These are phyloP conservation scores for Ruditapes philippinarum DNA, from an alignment of 1,140 invertebrate species.

Conservation along the genomic window DNA sequence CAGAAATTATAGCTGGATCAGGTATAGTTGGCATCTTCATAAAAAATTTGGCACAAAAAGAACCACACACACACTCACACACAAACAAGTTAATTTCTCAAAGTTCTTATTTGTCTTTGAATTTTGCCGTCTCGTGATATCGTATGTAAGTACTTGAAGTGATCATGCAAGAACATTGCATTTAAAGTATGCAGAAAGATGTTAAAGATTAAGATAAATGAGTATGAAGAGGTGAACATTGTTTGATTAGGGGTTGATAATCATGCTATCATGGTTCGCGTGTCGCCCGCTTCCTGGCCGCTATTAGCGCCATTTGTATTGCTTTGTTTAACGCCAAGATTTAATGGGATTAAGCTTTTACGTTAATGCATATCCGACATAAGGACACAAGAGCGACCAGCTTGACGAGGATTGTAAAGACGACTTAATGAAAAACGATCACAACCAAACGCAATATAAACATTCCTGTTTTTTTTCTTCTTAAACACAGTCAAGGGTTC, in stretches of 20 bases:
- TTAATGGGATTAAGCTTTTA: constrained; percentile 42
- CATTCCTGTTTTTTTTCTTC: not conserved
- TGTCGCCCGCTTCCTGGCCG: constrained; percentile 24
- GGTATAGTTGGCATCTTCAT: no score
- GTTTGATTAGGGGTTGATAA: constrained; percentile 3
- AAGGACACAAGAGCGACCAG: not conserved
- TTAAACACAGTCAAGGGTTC: no score
- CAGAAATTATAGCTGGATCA: no score
- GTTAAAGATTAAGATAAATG: not conserved
- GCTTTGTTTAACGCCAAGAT: not conserved
- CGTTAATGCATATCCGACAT: constrained; percentile 9
- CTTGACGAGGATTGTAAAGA: not conserved
- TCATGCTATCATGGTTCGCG: constrained; percentile 19
- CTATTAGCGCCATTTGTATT: not conserved
- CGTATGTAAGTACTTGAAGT: no score
- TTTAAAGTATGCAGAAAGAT: not conserved
- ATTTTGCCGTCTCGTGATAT: no score
- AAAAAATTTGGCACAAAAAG: no score
- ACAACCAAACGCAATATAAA: constrained; percentile 11
- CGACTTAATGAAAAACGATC: not conserved
- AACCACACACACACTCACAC: no score
- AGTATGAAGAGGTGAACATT: not conserved
- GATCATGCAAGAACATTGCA: no score
- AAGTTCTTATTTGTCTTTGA: no score
- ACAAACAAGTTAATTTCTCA: no score